Percentiles rank a stretch among this genome's conserved stretches.
Evolutionary conservation across 2,113 vertebrate genomes (phyloP).

Genomic region (Erythrocercus mccallii): DNA sequence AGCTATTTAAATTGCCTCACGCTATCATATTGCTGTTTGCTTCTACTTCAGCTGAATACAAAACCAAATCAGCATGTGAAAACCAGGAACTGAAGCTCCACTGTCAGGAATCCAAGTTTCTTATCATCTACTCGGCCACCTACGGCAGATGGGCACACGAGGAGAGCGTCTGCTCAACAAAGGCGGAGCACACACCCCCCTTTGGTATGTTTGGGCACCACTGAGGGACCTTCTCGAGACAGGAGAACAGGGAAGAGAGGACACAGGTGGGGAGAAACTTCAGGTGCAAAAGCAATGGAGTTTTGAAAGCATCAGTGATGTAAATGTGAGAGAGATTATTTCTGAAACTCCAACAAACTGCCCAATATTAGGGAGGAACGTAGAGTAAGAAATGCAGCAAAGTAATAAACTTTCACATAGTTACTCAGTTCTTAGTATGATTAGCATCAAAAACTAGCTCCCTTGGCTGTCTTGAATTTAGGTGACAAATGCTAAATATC

Average conservation of each 20-base stretch:
- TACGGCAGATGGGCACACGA: constrained; percentile 81
- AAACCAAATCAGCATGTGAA: constrained; percentile 86
- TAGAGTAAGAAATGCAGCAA: neutral
- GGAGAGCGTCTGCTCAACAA: constrained; percentile 73
- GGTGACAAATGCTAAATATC: neutral
- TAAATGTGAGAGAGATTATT: neutral
- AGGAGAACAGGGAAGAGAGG: neutral
- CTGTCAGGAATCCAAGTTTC: constrained; percentile 87
- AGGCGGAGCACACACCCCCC: constrained; percentile 64
- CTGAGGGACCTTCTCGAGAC: neutral
- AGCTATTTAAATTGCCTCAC: neutral
- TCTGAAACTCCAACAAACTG: neutral
- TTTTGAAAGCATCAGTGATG: neutral
- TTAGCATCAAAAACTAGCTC: neutral
- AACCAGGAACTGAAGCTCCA: constrained; percentile 84
- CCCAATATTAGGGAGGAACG: neutral
- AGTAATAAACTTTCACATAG: neutral
- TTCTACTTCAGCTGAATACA: constrained; percentile 86
- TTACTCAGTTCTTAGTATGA: neutral
- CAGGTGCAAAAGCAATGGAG: neutral
- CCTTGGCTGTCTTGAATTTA: neutral
- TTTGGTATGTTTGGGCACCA: constrained; percentile 77
- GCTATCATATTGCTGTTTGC: constrained; percentile 32
- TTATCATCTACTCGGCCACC: constrained; percentile 91
- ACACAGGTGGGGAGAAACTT: neutral